Base-by-base conservation (phyloP, 2,888 invertebrate species). In the Microctonus brassicae region DNA sequence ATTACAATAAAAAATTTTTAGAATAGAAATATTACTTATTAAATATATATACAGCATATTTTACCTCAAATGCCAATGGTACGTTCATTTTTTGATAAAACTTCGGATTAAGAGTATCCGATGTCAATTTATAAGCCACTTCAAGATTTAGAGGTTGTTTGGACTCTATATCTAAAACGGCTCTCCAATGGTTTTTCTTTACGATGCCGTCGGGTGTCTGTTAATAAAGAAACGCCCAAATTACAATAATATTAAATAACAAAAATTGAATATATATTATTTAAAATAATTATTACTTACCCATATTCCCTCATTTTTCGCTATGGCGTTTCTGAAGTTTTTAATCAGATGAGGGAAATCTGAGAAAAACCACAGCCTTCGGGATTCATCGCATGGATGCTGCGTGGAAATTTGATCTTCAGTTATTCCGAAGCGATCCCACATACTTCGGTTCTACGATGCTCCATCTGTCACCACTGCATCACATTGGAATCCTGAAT, bases 311-410 rank as follows among this genome's bases (percentile, higher is more conserved):
- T 60, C 47, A n/a, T 70, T 69, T 52, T 20, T 20, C 20, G 65
- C 24, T 9, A 80, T 29, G 3, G 29, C 58, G 34, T 75, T 80
- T n/a, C 78, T 64, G n/a, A 82, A 67, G 55, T 71, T 75, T 74
- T 81, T 81, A 0, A 79, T 58, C 1, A 81, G 60, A 65, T 81
- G 78, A 1, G 78, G 75, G 67, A 81, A 81, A 67, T 81, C 79
- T 1, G 78, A 80, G 13, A 73, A 47, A 42, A 80, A 74, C 78
- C 81, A 81, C 11, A 82, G 36, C 58, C 71, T 61, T 62, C 75
- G 36, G 1, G 64, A 10, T 2, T 42, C 61, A 17, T 72, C 62
- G n/a, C 65, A 72, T 64, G 78, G 75, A 70, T 82, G 80, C 34
- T 62, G 47, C 67, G 79, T 81, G 65, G 75, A 76, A 2, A 75